phyloP scores from a whole-genome alignment of 2,888 invertebrate species.

The Meloe dianella region DNA sequence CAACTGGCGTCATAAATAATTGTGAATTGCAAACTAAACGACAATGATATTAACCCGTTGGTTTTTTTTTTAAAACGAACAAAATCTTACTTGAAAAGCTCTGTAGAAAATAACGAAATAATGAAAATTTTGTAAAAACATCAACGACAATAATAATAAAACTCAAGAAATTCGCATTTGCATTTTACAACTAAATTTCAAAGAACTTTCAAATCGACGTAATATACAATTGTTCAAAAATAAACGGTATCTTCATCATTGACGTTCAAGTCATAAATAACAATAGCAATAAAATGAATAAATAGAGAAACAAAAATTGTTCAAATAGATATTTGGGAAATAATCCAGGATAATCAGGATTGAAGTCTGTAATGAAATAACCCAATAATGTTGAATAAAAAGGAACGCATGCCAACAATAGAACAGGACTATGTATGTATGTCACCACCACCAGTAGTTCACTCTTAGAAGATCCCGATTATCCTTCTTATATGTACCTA shows the following conservation, averaged over 20 bases:
- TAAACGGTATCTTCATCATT: neutral
- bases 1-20: no score
- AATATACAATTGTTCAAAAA: no score
- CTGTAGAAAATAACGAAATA: no score
- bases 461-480: slow-evolving; percentile 38
- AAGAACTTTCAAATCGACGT: no score
- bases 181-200: no score
- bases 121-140: no score
- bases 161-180: no score
- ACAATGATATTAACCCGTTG: no score
- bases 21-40: no score
- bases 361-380: slow-evolving; percentile 47
- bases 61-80: no score
- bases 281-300: slow-evolving; percentile 33
- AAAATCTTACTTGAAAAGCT: no score
- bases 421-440: slow-evolving; percentile 18
- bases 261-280: neutral
- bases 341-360: slow-evolving; percentile 50
- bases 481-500: slow-evolving; percentile 44
- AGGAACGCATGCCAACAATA: slow-evolving; percentile 36
- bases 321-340: slow-evolving; percentile 35
- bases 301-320: slow-evolving; percentile 19
- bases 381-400: slow-evolving; percentile 42
- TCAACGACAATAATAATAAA: no score
- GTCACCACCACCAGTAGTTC: slow-evolving; percentile 12